phyloP scores from a whole-genome alignment of 2,888 invertebrate species.

The Ennomos erosarius region DNA sequence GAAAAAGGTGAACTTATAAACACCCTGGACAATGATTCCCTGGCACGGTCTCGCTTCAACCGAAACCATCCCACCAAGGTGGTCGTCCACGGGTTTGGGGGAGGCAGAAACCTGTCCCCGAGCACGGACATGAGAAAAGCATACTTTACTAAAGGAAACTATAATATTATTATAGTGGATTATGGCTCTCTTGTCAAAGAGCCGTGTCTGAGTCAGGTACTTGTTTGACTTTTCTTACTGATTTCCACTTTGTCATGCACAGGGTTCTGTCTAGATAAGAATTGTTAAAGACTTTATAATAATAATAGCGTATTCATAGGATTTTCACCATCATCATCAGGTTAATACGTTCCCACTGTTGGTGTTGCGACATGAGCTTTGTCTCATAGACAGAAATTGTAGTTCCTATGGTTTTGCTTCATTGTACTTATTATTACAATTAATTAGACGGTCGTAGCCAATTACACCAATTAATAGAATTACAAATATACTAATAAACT shows the following conservation, averaged over 20 bases:
- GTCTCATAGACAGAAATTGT: too few species aligned
- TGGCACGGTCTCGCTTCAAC: conserved; percentile 91
- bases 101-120: conserved; percentile 91
- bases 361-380: too few species aligned
- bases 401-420: too few species aligned
- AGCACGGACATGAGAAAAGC: conserved; percentile 94
- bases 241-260: not conserved
- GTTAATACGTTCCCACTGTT: too few species aligned
- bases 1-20: conserved; percentile 89
- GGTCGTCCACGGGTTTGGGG: conserved; percentile 96
- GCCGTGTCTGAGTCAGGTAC: conserved; percentile 92
- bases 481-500: too few species aligned
- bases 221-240: not conserved
- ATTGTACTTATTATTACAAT: too few species aligned
- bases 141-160: conserved; percentile 91
- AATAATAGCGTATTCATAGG: too few species aligned
- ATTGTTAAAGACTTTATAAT: too few species aligned
- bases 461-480: too few species aligned
- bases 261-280: too few species aligned
- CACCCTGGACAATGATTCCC: conserved; percentile 88
- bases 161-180: conserved; percentile 95
- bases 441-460: too few species aligned
- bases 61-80: conserved; percentile 92
- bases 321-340: too few species aligned
- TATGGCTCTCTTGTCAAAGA: conserved; percentile 92